These are phyloP conservation scores for Megamerina dolium DNA, from an alignment of 2,888 invertebrate species.

Conservation along the genomic window DNA sequence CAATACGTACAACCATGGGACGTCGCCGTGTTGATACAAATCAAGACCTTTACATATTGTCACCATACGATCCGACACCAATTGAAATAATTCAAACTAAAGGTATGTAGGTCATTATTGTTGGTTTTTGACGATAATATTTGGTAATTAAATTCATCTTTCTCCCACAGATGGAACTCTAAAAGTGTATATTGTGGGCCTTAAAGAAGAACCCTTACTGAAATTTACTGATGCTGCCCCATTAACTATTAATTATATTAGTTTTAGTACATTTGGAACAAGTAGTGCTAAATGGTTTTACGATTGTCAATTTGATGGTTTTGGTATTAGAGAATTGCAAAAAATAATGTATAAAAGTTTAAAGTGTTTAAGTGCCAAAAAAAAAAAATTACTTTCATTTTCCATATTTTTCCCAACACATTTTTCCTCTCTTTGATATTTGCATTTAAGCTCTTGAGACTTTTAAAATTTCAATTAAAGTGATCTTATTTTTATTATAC, in stretches of 20 bases:
- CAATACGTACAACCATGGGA: conserved; percentile 58
- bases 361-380: too few relatives aligned
- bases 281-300: conserved; percentile 64
- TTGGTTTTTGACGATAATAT: background rate
- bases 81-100: conserved; percentile 61
- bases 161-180: conserved; percentile 54
- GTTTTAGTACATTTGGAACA: conserved; percentile 63
- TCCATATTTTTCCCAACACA: too few relatives aligned
- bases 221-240: conserved; percentile 57
- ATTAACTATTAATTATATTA: conserved; percentile 59
- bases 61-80: conserved; percentile 57
- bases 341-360: too few relatives aligned
- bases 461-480: too few relatives aligned
- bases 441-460: too few relatives aligned
- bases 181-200: conserved; percentile 59
- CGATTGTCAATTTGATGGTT: conserved; percentile 53
- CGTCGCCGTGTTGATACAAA: conserved; percentile 55
- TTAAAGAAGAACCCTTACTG: conserved; percentile 55
- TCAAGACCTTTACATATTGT: conserved; percentile 55
- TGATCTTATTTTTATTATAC: background rate
- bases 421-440: too few relatives aligned
- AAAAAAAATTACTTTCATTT: too few relatives aligned
- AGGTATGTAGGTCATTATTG: conserved; percentile 17
- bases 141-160: background rate
- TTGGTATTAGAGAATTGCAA: conserved; percentile 22